Conservation (phyloP, 2,797 vertebrate species). For the Gallinago nigripennis region DNA sequence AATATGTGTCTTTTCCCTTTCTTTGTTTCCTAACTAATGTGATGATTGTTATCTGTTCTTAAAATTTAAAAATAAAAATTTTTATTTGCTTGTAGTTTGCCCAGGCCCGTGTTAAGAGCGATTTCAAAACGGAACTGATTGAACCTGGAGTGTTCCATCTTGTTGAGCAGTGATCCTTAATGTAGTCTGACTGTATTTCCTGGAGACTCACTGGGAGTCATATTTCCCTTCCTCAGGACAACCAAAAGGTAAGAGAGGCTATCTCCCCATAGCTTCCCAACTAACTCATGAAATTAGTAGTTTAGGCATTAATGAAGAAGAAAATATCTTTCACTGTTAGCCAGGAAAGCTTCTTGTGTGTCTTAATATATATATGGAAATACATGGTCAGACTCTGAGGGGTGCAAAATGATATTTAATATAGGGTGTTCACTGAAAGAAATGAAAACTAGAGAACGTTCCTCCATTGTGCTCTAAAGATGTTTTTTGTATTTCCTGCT, state of each 20-base stretch:
- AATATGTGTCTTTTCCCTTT: background rate
- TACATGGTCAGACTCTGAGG: background rate
- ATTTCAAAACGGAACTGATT: background rate
- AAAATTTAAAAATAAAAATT: background rate
- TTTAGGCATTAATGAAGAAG: background rate
- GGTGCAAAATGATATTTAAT: background rate
- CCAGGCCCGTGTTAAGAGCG: background rate
- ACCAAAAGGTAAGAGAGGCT: background rate
- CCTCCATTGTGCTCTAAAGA: background rate
- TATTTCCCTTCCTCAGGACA: background rate
- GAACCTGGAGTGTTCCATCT: background rate
- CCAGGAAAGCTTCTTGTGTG: background rate
- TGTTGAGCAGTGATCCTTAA: background rate
- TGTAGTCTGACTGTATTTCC: background rate
- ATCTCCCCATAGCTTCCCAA: background rate
- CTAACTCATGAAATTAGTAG: background rate
- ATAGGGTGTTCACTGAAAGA: background rate
- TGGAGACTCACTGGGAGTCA: background rate
- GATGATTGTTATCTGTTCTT: background rate
- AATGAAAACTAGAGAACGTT: background rate
- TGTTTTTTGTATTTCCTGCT: background rate
- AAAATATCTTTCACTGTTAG: background rate
- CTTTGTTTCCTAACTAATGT: background rate
- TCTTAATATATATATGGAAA: background rate
- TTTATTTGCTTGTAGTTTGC: background rate